Percentiles rank a stretch among this genome's conserved stretches.
Conservation (phyloP, 2,797 vertebrate genomes). For the Brachymystax lenok region DNA sequence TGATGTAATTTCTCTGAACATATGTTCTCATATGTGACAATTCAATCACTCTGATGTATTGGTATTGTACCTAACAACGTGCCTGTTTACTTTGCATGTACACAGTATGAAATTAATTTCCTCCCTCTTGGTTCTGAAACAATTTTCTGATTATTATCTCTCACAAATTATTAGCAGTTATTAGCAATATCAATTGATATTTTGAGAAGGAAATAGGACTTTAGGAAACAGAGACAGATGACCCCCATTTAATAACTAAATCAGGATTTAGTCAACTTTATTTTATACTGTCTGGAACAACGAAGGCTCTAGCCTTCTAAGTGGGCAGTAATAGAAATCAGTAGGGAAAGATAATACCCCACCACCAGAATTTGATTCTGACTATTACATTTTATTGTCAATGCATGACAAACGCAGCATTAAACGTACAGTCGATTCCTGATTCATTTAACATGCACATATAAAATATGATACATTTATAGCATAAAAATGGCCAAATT, state of each 20-base stretch:
- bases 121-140: not conserved
- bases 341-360: not conserved
- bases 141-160: slow-evolving; percentile 6
- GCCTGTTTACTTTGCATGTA: not conserved
- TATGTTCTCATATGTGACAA: not conserved
- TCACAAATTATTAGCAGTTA: slow-evolving; percentile 22
- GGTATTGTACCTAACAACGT: not conserved
- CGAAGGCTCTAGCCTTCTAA: not conserved
- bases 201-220: slow-evolving; percentile 22
- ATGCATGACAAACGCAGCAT: not conserved
- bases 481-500: not conserved
- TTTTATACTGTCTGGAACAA: not conserved
- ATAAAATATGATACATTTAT: not conserved
- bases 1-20: not conserved
- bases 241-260: slow-evolving; percentile 28
- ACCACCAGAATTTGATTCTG: not conserved
- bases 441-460: slow-evolving; percentile 6
- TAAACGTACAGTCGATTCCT: not conserved
- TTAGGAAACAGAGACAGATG: slow-evolving; percentile 20
- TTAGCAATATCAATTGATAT: slow-evolving; percentile 1
- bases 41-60: not conserved
- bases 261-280: slow-evolving; percentile 22
- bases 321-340: not conserved
- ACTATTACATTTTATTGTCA: slow-evolving; percentile 2
- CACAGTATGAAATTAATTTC: not conserved